These are phyloP conservation scores for Taphrorychus bicolor DNA, from an alignment of 2,888 invertebrate species.

Conservation along the genomic window DNA sequence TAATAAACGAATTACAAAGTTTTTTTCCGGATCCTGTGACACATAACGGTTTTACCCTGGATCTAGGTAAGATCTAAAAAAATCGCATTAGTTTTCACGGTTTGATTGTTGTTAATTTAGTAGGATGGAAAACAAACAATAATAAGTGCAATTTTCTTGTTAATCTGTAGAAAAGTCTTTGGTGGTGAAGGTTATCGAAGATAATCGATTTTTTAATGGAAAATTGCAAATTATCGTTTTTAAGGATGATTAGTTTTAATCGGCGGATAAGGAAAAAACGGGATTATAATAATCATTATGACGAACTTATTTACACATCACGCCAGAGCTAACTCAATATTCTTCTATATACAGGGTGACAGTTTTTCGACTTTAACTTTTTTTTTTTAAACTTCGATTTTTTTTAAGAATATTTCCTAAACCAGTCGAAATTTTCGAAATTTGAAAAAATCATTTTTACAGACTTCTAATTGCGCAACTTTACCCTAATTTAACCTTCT, in stretches of 20 bases:
- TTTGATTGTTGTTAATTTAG: not conserved
- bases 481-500: no score
- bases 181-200: not conserved
- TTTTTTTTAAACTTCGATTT: no score
- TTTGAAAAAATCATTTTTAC: no score
- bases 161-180: not conserved
- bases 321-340: no score
- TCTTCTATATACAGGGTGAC: no score
- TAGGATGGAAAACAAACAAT: not conserved
- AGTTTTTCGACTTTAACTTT: no score
- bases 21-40: not conserved
- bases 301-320: no score
- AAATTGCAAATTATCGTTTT: not conserved
- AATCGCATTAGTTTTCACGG: not conserved
- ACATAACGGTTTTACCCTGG: not conserved
- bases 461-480: no score
- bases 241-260: not conserved
- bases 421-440: no score
- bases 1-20: no score
- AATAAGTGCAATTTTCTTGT: not conserved
- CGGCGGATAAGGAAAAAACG: not conserved
- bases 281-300: not conserved
- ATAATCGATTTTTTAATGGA: not conserved
- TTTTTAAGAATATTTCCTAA: no score
- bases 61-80: not conserved